Evolutionary conservation across 2,113 vertebrate genomes (phyloP), one percentile per base, ranked within the genome.

Genomic region (Corythoichthys intestinalis): DNA sequence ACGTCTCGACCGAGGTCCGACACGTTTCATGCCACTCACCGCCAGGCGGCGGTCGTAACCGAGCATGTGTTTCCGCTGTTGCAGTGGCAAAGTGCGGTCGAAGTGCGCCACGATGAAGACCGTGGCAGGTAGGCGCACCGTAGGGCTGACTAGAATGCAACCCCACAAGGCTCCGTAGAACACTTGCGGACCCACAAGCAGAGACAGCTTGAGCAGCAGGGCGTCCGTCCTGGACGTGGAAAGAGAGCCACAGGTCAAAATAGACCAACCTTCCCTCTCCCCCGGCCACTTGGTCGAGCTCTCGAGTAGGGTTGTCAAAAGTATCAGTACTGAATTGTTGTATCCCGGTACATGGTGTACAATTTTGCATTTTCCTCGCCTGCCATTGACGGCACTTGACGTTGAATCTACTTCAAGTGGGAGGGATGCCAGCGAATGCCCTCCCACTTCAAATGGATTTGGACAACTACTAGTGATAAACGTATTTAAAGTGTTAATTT

Each of bases 131-230:
- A 98, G 93, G 44, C 97, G 92, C 61, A 97, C 89, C 65, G 90
- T 85, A 0, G 95, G 93, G 69, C 92, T 96, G 68, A 92, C 88
- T 79, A 97, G 86, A 64, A 94, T 88, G 0, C 93, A 94, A 11
- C 95, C 96, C 97, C 97, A 99, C 1, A 99, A 92, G 0, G 94
- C 92, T 0, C 93, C 90, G 37, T 96, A 96, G 77, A 98, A 97
- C 12, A 94, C 91, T 76, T 95, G 94, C 78, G 92, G 93, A 44
- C 97, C 97, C 70, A 97, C 93, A 62, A 95, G 85, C 81, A 94
- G 67, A 0, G 96, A 95, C 66, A 99, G 86, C 82, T 90, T 93
- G 84, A 94, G 74, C 63, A 99, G 92, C 83, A 99, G 79, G 2
- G 92, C 78, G 6, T 99, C 96, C 0, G 96, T 98, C 72, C 96